A percentile compares a stretch with the other conserved stretches of the same genome.
Conservation (phyloP, 2,888 invertebrate genomes). For the Mimas tiliae region DNA sequence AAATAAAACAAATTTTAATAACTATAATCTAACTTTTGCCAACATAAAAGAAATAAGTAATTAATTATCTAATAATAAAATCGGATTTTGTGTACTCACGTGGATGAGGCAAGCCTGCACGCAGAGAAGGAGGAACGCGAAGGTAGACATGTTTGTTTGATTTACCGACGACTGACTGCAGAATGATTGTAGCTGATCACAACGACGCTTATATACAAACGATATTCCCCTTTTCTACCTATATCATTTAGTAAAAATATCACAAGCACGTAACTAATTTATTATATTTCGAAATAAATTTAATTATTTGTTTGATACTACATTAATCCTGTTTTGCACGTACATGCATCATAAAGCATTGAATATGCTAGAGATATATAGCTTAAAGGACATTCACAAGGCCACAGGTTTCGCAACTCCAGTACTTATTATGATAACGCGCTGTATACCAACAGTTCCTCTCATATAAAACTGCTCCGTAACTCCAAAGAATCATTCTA, state of each 20-base stretch:
- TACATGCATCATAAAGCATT: background rate
- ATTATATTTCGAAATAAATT: too few relatives aligned
- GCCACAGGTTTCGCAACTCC: background rate
- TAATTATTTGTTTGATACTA: background rate
- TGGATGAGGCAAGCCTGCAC: constrained; percentile 39
- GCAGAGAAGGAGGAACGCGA: constrained; percentile 40
- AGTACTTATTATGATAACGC: background rate
- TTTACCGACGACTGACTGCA: constrained; percentile 25
- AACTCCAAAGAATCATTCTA: background rate
- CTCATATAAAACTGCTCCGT: background rate
- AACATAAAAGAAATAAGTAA: too few relatives aligned
- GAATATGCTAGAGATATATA: background rate
- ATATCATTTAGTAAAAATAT: background rate
- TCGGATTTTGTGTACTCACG: constrained; percentile 27
- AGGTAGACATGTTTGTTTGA: constrained; percentile 35
- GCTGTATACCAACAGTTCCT: too few relatives aligned
- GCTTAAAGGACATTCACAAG: background rate
- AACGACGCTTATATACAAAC: constrained; percentile 13
- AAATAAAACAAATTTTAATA: too few relatives aligned
- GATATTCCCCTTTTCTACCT: too few relatives aligned
- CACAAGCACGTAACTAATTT: background rate
- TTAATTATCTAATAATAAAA: too few relatives aligned
- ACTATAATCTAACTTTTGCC: too few relatives aligned
- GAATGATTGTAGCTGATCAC: background rate
- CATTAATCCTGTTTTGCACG: background rate